Evolutionary conservation across 2,888 invertebrate genomes (phyloP).

Genomic region (Chaitophorus viminalis): DNA sequence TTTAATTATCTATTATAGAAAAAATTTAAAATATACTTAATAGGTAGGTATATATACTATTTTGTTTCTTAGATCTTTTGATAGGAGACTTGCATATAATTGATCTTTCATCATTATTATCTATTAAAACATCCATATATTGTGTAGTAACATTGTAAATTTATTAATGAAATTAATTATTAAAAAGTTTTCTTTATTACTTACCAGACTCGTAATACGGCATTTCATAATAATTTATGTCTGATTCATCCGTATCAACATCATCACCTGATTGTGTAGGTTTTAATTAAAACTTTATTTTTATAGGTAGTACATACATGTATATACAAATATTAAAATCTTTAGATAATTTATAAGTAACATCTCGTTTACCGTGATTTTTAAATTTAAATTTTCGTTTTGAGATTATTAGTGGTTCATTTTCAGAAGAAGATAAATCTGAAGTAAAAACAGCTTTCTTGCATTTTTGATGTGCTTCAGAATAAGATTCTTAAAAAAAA

Average conservation of each 20-base stretch:
- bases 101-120: not conserved
- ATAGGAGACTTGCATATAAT: not conserved
- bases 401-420: not conserved
- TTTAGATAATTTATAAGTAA: not conserved
- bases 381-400: not conserved
- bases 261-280: not conserved
- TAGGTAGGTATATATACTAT: not conserved
- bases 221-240: not conserved
- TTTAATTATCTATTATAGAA: not conserved
- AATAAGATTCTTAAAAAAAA: constrained; percentile 6
- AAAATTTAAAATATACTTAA: too few relatives aligned
- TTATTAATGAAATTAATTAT: not conserved
- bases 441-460: constrained; percentile 13
- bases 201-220: constrained; percentile 10
- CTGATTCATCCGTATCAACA: not conserved
- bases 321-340: too few relatives aligned
- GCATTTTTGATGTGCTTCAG: not conserved
- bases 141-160: not conserved
- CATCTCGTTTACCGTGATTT: not conserved
- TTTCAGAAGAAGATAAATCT: not conserved
- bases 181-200: not conserved
- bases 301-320: too few relatives aligned
- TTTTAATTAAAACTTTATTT: too few relatives aligned
- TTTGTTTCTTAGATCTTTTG: not conserved
- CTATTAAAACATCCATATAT: not conserved